phyloP scores from a whole-genome alignment of 2,797 vertebrate species.

The Eleutherodactylus coqui region DNA sequence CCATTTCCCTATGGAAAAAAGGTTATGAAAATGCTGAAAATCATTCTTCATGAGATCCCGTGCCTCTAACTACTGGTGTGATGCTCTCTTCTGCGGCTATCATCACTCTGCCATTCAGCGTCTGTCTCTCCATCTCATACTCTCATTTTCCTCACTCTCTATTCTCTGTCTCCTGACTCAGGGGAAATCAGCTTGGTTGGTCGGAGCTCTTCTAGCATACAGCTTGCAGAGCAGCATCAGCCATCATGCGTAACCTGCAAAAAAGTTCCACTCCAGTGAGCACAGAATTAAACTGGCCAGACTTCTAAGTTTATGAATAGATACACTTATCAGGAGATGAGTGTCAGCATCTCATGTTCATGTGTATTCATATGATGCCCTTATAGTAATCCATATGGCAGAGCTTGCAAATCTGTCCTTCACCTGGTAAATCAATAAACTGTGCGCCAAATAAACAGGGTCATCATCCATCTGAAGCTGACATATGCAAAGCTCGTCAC shows the following conservation, averaged over 20 bases:
- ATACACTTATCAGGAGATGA: constrained; percentile 23
- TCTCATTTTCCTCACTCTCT: constrained; percentile 6
- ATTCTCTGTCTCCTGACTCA: constrained; percentile 22
- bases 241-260: constrained; percentile 19
- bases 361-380: constrained; percentile 10
- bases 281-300: constrained; percentile 29
- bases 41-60: background rate
- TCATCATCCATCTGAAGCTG: background rate
- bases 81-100: background rate
- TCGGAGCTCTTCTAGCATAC: constrained; percentile 15
- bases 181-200: constrained; percentile 43
- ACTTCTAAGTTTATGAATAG: constrained; percentile 35
- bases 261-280: constrained; percentile 26
- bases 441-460: background rate
- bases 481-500: background rate
- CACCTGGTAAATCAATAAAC: background rate
- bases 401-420: background rate
- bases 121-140: constrained; percentile 34
- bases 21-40: background rate
- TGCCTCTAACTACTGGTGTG: background rate
- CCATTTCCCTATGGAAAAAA: background rate
- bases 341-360: background rate
- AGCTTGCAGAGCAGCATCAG: constrained; percentile 15
- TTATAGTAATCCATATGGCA: background rate
- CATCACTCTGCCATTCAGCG: constrained; percentile 9